phyloP scores from a whole-genome alignment of 2,888 invertebrate genomes.

The Halocaridina rubra region DNA sequence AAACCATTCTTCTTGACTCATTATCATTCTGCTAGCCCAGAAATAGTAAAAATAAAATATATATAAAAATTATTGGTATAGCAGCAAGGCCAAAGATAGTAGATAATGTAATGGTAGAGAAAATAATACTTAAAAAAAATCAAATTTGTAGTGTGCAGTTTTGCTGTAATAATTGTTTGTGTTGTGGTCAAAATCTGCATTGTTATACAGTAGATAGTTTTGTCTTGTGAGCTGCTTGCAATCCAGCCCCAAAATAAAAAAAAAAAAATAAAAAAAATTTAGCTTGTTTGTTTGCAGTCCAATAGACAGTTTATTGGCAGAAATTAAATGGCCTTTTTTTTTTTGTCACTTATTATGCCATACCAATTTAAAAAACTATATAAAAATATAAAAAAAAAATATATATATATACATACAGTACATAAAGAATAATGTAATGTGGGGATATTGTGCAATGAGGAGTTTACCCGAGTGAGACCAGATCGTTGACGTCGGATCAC shows the following conservation, averaged over 20 bases:
- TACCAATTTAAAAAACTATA: not conserved
- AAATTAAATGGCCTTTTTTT: slow-evolving; percentile 25
- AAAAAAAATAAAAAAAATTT: slow-evolving; percentile 29
- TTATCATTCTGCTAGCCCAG: slow-evolving; percentile 53
- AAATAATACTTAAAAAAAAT: too few relatives aligned
- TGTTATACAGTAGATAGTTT: slow-evolving; percentile 59
- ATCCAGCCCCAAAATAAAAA: too few relatives aligned
- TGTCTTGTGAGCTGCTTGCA: slow-evolving; percentile 55
- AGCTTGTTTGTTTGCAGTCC: slow-evolving; percentile 52
- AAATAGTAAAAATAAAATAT: too few relatives aligned
- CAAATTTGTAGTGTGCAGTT: slow-evolving; percentile 60
- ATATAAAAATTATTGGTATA: slow-evolving; percentile 58
- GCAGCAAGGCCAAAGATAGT: slow-evolving; percentile 59
- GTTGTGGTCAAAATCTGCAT: slow-evolving; percentile 61
- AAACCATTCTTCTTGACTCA: slow-evolving; percentile 60
- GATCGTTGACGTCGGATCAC: too few relatives aligned
- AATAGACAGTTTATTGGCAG: slow-evolving; percentile 46
- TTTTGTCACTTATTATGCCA: slow-evolving; percentile 22
- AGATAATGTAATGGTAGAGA: slow-evolving; percentile 60
- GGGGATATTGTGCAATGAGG: too few relatives aligned
- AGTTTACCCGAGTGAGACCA: too few relatives aligned
- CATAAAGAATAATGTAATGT: too few relatives aligned
- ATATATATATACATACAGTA: too few relatives aligned
- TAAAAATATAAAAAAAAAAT: too few relatives aligned
- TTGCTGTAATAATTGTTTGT: slow-evolving; percentile 59